Evolutionary conservation across 2,113 vertebrate species (phyloP).

Genomic region (Hyperopisus bebe): DNA sequence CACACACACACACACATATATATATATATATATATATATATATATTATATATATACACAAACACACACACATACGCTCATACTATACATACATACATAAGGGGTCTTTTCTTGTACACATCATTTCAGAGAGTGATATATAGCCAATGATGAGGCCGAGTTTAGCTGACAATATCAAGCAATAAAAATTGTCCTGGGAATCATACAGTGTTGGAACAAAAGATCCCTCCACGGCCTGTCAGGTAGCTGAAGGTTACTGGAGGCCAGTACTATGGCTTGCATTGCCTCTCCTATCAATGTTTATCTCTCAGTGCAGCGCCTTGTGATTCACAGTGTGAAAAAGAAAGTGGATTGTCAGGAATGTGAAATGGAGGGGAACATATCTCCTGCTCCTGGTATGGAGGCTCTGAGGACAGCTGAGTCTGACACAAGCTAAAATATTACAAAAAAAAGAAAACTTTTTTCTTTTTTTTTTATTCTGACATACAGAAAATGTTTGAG

Average conservation of each 20-base stretch:
- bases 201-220: neutral
- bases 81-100: neutral
- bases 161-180: slow-evolving; percentile 1
- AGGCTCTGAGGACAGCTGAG: neutral
- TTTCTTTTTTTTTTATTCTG: neutral
- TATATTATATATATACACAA: too few species aligned
- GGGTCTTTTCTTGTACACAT: neutral
- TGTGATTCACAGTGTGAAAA: slow-evolving; percentile 15
- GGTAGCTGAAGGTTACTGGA: slow-evolving; percentile 4
- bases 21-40: too few species aligned
- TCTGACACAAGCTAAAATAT: neutral
- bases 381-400: neutral
- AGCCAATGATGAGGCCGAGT: neutral
- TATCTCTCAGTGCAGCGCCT: neutral
- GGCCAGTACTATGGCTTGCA: neutral
- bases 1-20: too few species aligned
- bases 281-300: neutral
- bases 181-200: neutral
- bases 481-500: neutral
- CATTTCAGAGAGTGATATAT: neutral
- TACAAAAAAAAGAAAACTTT: neutral
- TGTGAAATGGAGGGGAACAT: neutral
- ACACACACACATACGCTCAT: neutral
- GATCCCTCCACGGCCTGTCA: neutral
- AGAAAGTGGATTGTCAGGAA: slow-evolving; percentile 10